phyloP scores from a whole-genome alignment of 2,888 invertebrate species.

The Mycogona germanica region DNA sequence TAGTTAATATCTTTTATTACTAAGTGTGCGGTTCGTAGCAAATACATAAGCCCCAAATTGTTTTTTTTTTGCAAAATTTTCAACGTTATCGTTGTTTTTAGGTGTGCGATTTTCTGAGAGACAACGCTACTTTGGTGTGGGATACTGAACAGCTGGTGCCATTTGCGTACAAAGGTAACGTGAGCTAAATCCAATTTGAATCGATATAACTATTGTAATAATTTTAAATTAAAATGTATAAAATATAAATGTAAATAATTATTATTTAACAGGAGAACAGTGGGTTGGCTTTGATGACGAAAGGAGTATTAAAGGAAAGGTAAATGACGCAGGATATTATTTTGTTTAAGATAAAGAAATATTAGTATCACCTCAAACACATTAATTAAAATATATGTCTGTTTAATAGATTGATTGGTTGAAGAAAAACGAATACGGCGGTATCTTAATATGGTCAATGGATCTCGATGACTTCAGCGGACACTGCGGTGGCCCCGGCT shows the following conservation, averaged over 20 bases:
- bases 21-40: no score
- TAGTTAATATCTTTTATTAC: no score
- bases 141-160: slow-evolving; percentile 93
- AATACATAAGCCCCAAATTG: no score
- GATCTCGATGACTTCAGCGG: slow-evolving; percentile 94
- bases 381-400: background rate
- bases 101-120: slow-evolving; percentile 80
- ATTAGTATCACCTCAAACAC: background rate
- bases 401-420: slow-evolving; percentile 70
- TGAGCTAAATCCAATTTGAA: no score
- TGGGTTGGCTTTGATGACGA: slow-evolving; percentile 95
- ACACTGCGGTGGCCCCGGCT: slow-evolving; percentile 73
- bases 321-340: no score
- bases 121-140: slow-evolving; percentile 88
- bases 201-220: no score
- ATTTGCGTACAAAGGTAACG: slow-evolving; percentile 75
- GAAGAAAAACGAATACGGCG: slow-evolving; percentile 85
- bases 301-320: slow-evolving; percentile 80
- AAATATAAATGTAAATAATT: no score
- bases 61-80: background rate
- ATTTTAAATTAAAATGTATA: no score
- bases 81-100: slow-evolving; percentile 27
- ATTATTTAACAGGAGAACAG: no score
- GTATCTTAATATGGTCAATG: slow-evolving; percentile 94
- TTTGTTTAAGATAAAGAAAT: no score